Evolutionary conservation across 2,113 vertebrate genomes (phyloP), one percentile per base, ranked within the genome.

Genomic region (Hyla sarda): DNA sequence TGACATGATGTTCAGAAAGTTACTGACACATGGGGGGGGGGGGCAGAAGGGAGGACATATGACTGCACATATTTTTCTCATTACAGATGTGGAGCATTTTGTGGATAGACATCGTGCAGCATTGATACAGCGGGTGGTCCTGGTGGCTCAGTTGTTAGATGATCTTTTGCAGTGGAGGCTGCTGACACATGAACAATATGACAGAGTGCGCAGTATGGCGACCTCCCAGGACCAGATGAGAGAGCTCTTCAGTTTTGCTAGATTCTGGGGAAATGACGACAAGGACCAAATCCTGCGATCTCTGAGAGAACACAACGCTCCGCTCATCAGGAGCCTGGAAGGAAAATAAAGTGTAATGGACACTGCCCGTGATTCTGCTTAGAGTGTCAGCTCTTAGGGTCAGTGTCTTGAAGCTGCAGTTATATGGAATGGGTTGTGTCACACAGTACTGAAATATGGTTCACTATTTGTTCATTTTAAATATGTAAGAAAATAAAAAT

Each of bases 71-170:
- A n/a, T n/a, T n/a, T n/a, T 65, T 65, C 12, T 65, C 0, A 28
- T 69, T 69, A 19, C 65, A 69, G 65, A 34, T 37, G 32, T 0
- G 21, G 12, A 45, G 37, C 52, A 58, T 41, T 75, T 84, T 45
- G 52, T 62, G 71, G 71, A 65, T 11, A 23, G 12, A 34, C 56
- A 76, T 23, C 73, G 58, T 1, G n/a, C 11, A 6, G 73, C 2
- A 4, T 56, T 85, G 37, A 78, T 85, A 30, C 8, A 1, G 2
- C 28, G 73, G 58, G 32, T 65, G 54, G 0, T 3, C 13, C 56
- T 37, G 37, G 74, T 85, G 32, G 41, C 10, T 25, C 83, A n/a
- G n/a, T n/a, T n/a, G n/a, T n/a, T n/a, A n/a, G 81, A 82, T 23
- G 47, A 21, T 34, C 81, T 82, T 12, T 28, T 54, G 28, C 10